phyloP scores from a whole-genome alignment of 2,113 vertebrate species.

The Balaenoptera acutorostrata region DNA sequence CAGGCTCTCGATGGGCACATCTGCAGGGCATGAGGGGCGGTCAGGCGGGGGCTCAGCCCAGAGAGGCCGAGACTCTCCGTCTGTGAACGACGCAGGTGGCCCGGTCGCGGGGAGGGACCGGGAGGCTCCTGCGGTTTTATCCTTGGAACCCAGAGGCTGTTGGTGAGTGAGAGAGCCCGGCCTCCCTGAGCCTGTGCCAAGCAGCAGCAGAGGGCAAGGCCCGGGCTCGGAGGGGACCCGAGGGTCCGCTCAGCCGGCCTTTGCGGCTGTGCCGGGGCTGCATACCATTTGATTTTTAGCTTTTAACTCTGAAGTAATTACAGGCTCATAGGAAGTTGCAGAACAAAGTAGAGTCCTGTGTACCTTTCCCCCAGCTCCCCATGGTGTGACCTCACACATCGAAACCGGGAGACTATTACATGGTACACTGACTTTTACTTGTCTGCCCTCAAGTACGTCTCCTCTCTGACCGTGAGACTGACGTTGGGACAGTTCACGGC shows the following conservation, averaged over 20 bases:
- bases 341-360: background rate
- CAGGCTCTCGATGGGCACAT: conserved; percentile 92
- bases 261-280: background rate
- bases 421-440: background rate
- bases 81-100: background rate
- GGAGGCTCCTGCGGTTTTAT: background rate
- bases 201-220: background rate
- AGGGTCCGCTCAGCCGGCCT: background rate
- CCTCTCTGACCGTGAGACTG: background rate
- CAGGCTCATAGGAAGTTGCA: background rate
- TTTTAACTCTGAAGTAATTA: background rate
- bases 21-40: conserved; percentile 58
- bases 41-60: background rate
- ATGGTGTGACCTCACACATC: background rate
- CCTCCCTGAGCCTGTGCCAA: background rate
- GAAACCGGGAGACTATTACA: background rate
- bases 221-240: background rate
- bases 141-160: background rate
- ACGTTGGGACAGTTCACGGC: background rate
- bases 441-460: background rate
- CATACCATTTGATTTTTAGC: background rate
- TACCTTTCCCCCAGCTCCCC: background rate
- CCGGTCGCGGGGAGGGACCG: background rate
- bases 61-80: background rate
- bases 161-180: background rate